phyloP scores from a whole-genome alignment of 2,113 vertebrate genomes.

The Onychorhynchus coronatus region DNA sequence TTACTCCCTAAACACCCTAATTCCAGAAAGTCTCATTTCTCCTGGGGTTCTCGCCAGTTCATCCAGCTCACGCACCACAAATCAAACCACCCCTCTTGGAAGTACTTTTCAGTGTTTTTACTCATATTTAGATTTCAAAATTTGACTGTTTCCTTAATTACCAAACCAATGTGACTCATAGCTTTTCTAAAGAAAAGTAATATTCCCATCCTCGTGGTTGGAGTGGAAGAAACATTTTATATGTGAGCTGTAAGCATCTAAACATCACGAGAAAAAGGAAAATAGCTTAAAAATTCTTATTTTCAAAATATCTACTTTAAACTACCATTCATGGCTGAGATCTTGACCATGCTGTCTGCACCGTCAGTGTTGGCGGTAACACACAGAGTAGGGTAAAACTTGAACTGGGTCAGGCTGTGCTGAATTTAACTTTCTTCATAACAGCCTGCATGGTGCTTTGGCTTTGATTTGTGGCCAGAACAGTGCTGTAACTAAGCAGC shows the following conservation, averaged over 20 bases:
- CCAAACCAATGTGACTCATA: neutral
- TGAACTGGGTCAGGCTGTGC: neutral
- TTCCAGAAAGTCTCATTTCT: slow-evolving; percentile 30
- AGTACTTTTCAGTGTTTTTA: neutral
- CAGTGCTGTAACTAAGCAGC: neutral
- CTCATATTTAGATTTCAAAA: neutral
- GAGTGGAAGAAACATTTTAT: neutral
- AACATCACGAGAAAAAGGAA: neutral
- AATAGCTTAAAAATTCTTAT: neutral
- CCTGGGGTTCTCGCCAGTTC: neutral
- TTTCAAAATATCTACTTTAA: neutral
- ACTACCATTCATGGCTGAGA: neutral
- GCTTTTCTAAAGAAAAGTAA: neutral
- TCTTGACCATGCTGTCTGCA: neutral
- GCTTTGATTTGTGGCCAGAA: neutral
- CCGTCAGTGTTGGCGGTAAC: neutral
- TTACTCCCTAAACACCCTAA: neutral
- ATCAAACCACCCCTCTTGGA: neutral
- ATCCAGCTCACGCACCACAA: neutral
- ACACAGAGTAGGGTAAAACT: neutral
- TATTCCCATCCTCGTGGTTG: neutral
- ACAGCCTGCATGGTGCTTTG: neutral
- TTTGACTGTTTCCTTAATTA: neutral
- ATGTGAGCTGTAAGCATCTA: neutral
- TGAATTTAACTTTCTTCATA: neutral